A percentile compares a stretch with the other conserved stretches of the same genome.
Evolutionary conservation across 2,797 vertebrate genomes (phyloP).

Genomic region (Hydrocynus forskahlii): DNA sequence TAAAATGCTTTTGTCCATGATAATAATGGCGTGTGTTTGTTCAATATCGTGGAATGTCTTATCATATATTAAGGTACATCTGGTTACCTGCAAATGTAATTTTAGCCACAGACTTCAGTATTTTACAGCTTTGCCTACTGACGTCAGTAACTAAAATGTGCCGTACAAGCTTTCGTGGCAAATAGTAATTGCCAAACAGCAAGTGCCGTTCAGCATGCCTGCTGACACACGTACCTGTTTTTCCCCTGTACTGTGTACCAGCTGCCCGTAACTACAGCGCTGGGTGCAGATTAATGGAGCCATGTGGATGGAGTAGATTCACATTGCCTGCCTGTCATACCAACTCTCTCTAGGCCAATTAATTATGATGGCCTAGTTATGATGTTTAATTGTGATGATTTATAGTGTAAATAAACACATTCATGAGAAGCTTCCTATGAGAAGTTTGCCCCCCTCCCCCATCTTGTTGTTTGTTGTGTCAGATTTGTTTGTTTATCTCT

Average conservation of each 20-base stretch:
- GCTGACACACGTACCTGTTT: conserved; percentile 23
- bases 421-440: conserved; percentile 72
- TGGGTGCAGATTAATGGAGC: conserved; percentile 38
- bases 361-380: conserved; percentile 87
- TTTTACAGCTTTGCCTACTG: background rate
- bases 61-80: too few relatives aligned
- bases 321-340: conserved; percentile 76
- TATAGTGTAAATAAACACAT: conserved; percentile 82
- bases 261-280: conserved; percentile 29
- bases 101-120: background rate
- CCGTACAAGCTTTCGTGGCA: background rate
- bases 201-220: background rate
- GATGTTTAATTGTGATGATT: conserved; percentile 85
- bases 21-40: background rate
- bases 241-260: conserved; percentile 18
- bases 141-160: background rate
- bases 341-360: conserved; percentile 81
- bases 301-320: conserved; percentile 47
- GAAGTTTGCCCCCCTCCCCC: conserved; percentile 44
- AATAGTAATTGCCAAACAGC: background rate
- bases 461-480: conserved; percentile 29
- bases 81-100: too few relatives aligned
- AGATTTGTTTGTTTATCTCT: conserved; percentile 28
- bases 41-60: too few relatives aligned
- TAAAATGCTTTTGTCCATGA: too few relatives aligned